Evolutionary conservation across 2,888 invertebrate species (phyloP).

Genomic region (Esperia sulphurella): DNA sequence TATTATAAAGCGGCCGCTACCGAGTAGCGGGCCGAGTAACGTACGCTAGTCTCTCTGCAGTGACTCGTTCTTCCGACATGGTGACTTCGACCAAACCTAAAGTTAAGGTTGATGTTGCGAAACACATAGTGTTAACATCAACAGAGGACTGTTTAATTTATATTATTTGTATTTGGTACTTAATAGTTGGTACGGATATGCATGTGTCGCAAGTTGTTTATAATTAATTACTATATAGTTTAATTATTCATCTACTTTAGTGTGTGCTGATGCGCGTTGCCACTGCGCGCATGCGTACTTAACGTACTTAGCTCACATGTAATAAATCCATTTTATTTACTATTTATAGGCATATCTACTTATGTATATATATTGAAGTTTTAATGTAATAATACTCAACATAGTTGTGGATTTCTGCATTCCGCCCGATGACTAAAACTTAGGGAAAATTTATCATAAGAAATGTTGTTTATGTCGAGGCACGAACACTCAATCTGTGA

Average conservation of each 20-base stretch:
- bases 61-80: constrained; percentile 58
- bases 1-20: constrained; percentile 29
- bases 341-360: constrained; percentile 68
- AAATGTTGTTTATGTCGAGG: constrained; percentile 54
- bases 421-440: constrained; percentile 79
- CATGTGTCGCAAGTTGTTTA: constrained; percentile 69
- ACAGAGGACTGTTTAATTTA: constrained; percentile 39
- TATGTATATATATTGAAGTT: constrained; percentile 72
- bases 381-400: constrained; percentile 72
- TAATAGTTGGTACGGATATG: constrained; percentile 56
- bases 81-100: constrained; percentile 46
- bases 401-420: constrained; percentile 80
- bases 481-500: constrained; percentile 40
- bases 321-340: constrained; percentile 62
- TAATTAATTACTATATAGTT: constrained; percentile 33
- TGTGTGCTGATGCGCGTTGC: constrained; percentile 48
- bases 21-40: constrained; percentile 36
- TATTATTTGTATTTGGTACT: constrained; percentile 52
- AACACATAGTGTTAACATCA: constrained; percentile 65
- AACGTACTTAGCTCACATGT: constrained; percentile 58
- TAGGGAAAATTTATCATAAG: constrained; percentile 65
- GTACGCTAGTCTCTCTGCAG: constrained; percentile 53
- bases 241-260: constrained; percentile 49
- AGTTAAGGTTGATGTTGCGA: constrained; percentile 28
- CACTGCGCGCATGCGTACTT: constrained; percentile 30